These are phyloP conservation scores for Phenganax marumi DNA, from an alignment of 92 coral and sea anemone species.

Conservation along the genomic window DNA sequence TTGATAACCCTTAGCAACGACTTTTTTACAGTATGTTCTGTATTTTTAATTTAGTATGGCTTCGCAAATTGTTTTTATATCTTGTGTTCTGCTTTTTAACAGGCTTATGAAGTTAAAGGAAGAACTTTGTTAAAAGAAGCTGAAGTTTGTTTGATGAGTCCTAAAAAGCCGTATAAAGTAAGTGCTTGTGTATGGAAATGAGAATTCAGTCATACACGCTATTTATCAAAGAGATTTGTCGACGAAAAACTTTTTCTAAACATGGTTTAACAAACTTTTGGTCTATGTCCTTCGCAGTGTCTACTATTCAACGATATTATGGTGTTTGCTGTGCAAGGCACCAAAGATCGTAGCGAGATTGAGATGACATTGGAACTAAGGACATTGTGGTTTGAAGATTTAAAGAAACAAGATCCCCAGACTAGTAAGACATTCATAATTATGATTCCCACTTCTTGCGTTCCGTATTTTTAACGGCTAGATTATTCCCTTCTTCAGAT, in stretches of 20 bases:
- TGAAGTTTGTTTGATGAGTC: slow-evolving; percentile 71
- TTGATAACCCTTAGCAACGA: too few relatives aligned
- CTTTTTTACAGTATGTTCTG: background rate
- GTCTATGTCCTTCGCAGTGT: slow-evolving; percentile 55
- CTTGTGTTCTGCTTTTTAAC: background rate
- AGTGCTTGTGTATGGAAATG: background rate
- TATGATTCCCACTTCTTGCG: too few relatives aligned
- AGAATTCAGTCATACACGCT: too few relatives aligned
- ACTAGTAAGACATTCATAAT: slow-evolving; percentile 58
- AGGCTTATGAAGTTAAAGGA: slow-evolving; percentile 87
- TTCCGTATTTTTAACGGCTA: background rate
- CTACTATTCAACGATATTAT: slow-evolving; percentile 80
- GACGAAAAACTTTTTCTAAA: too few relatives aligned
- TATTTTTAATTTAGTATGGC: background rate
- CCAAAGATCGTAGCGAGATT: slow-evolving; percentile 72
- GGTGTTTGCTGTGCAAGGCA: slow-evolving; percentile 87
- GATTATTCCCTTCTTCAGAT: slow-evolving; percentile 28
- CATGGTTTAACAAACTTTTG: too few relatives aligned
- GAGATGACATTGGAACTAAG: slow-evolving; percentile 78
- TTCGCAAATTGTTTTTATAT: too few relatives aligned
- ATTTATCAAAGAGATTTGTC: too few relatives aligned
- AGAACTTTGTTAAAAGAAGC: slow-evolving; percentile 85
- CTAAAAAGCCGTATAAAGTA: slow-evolving; percentile 71
- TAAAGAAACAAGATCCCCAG: slow-evolving; percentile 85
- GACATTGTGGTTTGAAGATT: slow-evolving; percentile 89